Evolutionary conservation across 2,797 vertebrate species (phyloP).

Genomic region (Lepilemur ruficaudatus): DNA sequence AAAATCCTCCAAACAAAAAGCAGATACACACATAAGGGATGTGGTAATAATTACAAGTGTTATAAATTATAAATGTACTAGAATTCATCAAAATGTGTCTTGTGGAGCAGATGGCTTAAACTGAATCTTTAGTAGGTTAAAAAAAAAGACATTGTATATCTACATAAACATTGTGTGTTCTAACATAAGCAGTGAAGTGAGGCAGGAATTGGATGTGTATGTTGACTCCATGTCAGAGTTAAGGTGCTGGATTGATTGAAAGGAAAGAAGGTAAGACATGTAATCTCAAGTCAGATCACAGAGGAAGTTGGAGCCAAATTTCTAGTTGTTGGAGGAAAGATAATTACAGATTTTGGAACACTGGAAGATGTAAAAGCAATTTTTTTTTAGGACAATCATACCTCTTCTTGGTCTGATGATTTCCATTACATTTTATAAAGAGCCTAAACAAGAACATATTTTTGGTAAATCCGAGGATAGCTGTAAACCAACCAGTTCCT

Average conservation of each 20-base stretch:
- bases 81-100: neutral
- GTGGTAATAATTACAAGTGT: neutral
- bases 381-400: neutral
- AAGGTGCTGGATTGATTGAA: neutral
- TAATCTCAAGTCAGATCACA: neutral
- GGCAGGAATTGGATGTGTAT: neutral
- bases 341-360: neutral
- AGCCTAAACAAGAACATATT: neutral
- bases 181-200: neutral
- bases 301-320: neutral
- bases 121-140: neutral
- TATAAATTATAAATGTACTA: neutral
- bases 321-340: neutral
- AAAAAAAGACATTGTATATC: neutral
- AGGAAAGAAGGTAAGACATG: neutral
- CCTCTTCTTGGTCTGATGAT: neutral
- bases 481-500: neutral
- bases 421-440: slow-evolving; percentile 13
- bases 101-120: neutral
- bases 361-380: neutral
- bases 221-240: neutral
- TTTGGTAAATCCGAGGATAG: slow-evolving; percentile 7
- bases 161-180: neutral
- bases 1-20: neutral
- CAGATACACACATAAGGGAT: neutral